phyloP scores from a whole-genome alignment of 2,113 vertebrate genomes.

The Gorsachius goisagi region DNA sequence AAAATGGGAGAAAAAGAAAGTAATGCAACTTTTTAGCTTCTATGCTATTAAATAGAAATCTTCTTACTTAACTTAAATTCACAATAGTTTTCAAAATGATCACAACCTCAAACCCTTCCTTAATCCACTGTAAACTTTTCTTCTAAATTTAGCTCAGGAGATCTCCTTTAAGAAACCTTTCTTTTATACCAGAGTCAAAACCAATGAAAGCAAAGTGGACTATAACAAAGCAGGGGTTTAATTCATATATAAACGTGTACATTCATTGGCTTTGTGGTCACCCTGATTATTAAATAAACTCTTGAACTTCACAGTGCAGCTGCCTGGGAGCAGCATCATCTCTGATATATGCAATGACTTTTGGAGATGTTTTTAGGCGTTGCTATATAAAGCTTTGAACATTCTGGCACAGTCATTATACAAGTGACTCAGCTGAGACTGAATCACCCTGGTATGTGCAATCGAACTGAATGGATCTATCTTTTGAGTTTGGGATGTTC shows the following conservation, averaged over 20 bases:
- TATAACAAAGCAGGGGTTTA: not conserved
- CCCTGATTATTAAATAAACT: not conserved
- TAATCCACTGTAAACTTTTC: not conserved
- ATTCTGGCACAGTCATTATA: not conserved
- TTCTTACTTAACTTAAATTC: not conserved
- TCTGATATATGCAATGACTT: not conserved
- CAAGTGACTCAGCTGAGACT: slow-evolving; percentile 51
- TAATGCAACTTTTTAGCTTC: not conserved
- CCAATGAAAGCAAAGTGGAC: not conserved
- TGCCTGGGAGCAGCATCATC: not conserved
- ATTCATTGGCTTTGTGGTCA: not conserved
- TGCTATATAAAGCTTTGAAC: slow-evolving; percentile 48
- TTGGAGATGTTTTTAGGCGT: not conserved
- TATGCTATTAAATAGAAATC: not conserved
- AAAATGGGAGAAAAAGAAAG: not conserved
- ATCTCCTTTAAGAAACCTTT: not conserved
- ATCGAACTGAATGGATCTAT: not conserved
- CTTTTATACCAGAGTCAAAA: not conserved
- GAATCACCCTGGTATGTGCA: not conserved
- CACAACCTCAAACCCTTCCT: not conserved
- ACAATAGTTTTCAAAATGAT: not conserved
- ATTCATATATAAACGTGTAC: not conserved
- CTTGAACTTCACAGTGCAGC: not conserved
- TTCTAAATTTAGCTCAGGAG: not conserved
- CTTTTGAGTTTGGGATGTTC: not conserved